Evolutionary conservation across 2,113 vertebrate genomes (phyloP), one percentile per base, ranked within the genome.

Genomic region (Tachuris rubrigastra): DNA sequence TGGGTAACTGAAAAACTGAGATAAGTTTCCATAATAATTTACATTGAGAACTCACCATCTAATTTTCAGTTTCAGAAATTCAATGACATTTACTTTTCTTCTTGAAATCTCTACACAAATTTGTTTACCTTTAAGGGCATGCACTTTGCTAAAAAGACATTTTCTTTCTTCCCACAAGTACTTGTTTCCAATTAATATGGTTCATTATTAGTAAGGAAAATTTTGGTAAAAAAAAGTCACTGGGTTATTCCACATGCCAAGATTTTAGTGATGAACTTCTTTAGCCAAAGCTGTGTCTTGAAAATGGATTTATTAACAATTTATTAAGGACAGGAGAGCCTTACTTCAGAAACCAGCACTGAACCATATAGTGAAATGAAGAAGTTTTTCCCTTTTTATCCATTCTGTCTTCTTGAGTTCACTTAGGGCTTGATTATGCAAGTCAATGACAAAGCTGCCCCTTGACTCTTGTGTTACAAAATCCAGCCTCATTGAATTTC

Each of bases 391-490:
- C 39, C 8, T 44, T 83, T 49, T 55, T 55, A 85, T 50, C 14
- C 44, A 42, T 76, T 80, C 39, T 71, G 6, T 53, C 24, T 85
- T 59, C 15, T 47, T 31, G 53, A 90, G 85, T 52, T 97, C 58
- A 62, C 50, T 73, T 44, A 28, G 46, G 89, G 37, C 75, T 90
- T 2, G 0, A 1, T 83, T 91, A 77, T 50, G 49, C 74, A 87
- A 96, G 68, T 9, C 78, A 74, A 46, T 80, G 78, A 79, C 85
- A 95, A 81, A 95, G 55, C 65, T 84, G 77, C 39, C 76, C 73
- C 46, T 78, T 95, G 91, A 92, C 83, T 95, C 42, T 22, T 47
- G 31, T 60, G 82, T 90, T 87, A 93, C 63, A 76, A 83, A 74
- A 46, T 14, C 44, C 86, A 89, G 85, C 44, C 56, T 58, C 20